A percentile compares a stretch with the other conserved stretches of the same genome.
These are phyloP conservation scores for Halesus radiatus DNA, from an alignment of 1,140 invertebrate species.

Conservation along the genomic window DNA sequence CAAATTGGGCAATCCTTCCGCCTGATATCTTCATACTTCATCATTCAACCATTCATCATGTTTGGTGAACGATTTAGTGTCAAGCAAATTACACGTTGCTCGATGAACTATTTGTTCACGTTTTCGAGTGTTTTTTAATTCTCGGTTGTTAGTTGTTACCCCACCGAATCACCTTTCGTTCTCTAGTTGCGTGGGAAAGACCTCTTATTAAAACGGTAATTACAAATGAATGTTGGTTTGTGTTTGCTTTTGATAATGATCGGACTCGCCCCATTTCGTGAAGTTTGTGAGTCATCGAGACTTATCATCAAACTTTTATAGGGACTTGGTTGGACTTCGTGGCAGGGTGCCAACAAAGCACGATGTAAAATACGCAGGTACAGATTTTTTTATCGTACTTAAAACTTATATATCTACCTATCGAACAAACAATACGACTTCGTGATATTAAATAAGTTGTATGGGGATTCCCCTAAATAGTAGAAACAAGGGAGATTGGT, in stretches of 20 bases:
- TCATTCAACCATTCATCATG: constrained; percentile 25
- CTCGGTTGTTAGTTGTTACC: background rate
- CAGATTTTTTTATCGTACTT: too few species aligned
- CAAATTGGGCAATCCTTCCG: constrained; percentile 13
- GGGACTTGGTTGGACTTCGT: background rate
- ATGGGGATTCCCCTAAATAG: too few species aligned
- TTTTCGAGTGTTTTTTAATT: constrained; percentile 23
- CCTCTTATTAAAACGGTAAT: constrained; percentile 33
- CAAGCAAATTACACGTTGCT: constrained; percentile 20
- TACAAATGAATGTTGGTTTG: constrained; percentile 26
- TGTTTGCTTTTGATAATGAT: constrained; percentile 36
- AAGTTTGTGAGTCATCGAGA: constrained; percentile 5
- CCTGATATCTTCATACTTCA: constrained; percentile 10
- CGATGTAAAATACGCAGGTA: background rate
- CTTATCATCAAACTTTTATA: background rate
- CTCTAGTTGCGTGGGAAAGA: constrained; percentile 20
- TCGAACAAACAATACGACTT: too few species aligned
- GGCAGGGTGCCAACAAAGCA: background rate
- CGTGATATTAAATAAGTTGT: too few species aligned
- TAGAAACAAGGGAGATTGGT: too few species aligned
- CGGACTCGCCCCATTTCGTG: constrained; percentile 27
- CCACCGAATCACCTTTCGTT: constrained; percentile 19
- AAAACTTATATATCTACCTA: too few species aligned
- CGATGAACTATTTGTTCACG: constrained; percentile 33
- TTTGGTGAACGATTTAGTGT: constrained; percentile 31